Evolutionary conservation across 2,113 vertebrate species (phyloP), one percentile per base, ranked within the genome.

Genomic region (Psilopsiagon aymara): DNA sequence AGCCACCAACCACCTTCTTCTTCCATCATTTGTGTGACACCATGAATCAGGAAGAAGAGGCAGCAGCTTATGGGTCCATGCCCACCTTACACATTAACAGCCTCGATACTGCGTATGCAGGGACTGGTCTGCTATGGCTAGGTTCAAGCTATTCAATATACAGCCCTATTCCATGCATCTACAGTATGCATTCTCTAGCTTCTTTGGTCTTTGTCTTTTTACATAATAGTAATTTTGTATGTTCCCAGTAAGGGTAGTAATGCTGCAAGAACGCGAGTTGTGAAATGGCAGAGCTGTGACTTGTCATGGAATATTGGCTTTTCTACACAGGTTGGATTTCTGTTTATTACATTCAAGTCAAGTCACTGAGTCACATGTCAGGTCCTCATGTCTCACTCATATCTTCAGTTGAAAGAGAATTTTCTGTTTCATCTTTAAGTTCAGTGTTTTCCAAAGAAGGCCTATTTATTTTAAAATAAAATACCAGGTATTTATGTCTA

Each of bases 61-160:
- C 44, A 79, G 15, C 62, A 69, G 63, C 0, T 0, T 49, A 3
- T 17, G 47, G 4, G 21, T 57, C 82, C 12, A 1, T 75, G 55
- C 24, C n/a, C 62, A 39, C 39, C n/a, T 62, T 24, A 15, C 27
- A 43, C 39, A 8, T 47, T 35, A 39, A 23, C 8, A 83, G 4
- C 47, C 39, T 75, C 49, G 18, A 10, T 18, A 39, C 2, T 2
- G 1, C 14, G 14, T 7, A 0, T 15, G 16, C 49, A 46, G 9
- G 31, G 21, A 51, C 18, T n/a, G 55, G 2, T 43, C 62, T 68
- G 70, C 59, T 41, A 20, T 23, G 3, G 11, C 39, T 73, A 24
- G 11, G 13, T 39, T 89, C 51, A 33, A 51, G n/a, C 21, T 46
- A 2, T 20, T 78, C 37, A 19, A 11, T 11, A 10, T 3, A 31